A percentile compares a stretch with the other conserved stretches of the same genome.
Conservation (phyloP, 2,113 vertebrate species). For the Brevimyrus niger region DNA sequence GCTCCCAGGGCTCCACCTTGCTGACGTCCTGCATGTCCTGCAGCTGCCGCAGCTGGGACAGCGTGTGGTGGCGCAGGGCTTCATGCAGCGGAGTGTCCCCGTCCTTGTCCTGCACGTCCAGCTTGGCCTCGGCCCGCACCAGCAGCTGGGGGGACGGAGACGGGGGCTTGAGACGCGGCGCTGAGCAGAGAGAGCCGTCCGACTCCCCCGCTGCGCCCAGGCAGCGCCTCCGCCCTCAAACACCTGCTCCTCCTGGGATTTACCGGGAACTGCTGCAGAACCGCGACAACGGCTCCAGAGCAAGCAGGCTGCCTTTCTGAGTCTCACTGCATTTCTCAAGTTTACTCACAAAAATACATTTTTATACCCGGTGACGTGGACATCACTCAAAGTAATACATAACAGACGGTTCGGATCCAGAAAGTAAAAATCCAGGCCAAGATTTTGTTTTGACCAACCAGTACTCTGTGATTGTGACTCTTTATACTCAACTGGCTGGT, state of each 20-base stretch:
- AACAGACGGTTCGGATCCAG: background rate
- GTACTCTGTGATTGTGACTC: background rate
- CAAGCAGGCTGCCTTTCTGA: background rate
- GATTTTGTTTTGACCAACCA: background rate
- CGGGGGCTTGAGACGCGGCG: background rate
- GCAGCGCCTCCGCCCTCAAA: background rate
- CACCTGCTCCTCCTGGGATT: background rate
- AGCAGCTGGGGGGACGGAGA: slow-evolving; percentile 67
- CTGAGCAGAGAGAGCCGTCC: too few species aligned
- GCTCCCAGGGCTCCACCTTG: slow-evolving; percentile 97
- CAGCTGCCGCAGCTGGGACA: slow-evolving; percentile 93
- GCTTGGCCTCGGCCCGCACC: slow-evolving; percentile 92
- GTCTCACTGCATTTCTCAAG: background rate
- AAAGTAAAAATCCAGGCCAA: background rate
- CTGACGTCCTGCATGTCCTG: slow-evolving; percentile 99
- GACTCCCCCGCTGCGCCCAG: background rate
- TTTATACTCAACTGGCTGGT: background rate
- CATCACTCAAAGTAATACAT: too few species aligned
- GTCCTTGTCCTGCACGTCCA: slow-evolving; percentile 98
- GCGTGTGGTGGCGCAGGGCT: slow-evolving; percentile 91
- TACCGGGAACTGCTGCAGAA: background rate
- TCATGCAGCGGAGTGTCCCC: slow-evolving; percentile 96
- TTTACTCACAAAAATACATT: background rate
- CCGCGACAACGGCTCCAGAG: background rate
- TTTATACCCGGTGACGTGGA: background rate